These are phyloP conservation scores for Zaprionus lineosus DNA, from an alignment of 2,888 invertebrate genomes.

Conservation along the genomic window DNA sequence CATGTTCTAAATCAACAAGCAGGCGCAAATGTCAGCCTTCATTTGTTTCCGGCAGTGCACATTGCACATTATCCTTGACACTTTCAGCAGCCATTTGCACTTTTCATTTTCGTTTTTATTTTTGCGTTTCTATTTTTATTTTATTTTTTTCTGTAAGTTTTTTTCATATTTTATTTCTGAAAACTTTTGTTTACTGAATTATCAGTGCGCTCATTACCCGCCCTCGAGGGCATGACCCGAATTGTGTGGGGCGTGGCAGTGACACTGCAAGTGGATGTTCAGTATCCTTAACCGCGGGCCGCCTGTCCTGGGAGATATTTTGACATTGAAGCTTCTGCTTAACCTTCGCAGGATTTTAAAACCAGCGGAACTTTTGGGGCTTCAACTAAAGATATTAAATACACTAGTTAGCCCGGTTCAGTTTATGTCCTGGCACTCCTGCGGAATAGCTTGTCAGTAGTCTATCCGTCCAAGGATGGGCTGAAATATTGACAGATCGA, in stretches of 20 bases:
- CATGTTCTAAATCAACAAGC: too few relatives aligned
- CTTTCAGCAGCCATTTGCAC: constrained; percentile 53
- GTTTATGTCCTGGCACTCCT: too few relatives aligned
- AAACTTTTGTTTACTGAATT: constrained; percentile 55
- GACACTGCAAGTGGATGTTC: constrained; percentile 45
- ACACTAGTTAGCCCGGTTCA: too few relatives aligned
- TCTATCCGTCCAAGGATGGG: too few relatives aligned
- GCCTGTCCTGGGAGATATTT: constrained; percentile 27
- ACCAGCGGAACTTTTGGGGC: constrained; percentile 9
- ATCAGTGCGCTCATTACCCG: constrained; percentile 63
- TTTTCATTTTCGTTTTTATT: constrained; percentile 33
- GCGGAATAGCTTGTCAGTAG: too few relatives aligned
- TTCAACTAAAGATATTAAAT: background rate
- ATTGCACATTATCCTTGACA: constrained; percentile 65
- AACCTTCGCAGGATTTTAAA: constrained; percentile 26
- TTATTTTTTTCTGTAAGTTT: constrained; percentile 11
- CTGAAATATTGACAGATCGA: too few relatives aligned
- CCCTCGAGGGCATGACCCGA: constrained; percentile 24
- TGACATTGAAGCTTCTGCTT: constrained; percentile 61
- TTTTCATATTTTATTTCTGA: background rate
- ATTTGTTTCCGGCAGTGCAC: constrained; percentile 38
- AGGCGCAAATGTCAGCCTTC: constrained; percentile 24
- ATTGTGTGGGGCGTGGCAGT: constrained; percentile 43
- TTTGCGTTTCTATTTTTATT: background rate
- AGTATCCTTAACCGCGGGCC: constrained; percentile 42